phyloP scores from a whole-genome alignment of 2,797 vertebrate genomes.

The Spea hammondii region DNA sequence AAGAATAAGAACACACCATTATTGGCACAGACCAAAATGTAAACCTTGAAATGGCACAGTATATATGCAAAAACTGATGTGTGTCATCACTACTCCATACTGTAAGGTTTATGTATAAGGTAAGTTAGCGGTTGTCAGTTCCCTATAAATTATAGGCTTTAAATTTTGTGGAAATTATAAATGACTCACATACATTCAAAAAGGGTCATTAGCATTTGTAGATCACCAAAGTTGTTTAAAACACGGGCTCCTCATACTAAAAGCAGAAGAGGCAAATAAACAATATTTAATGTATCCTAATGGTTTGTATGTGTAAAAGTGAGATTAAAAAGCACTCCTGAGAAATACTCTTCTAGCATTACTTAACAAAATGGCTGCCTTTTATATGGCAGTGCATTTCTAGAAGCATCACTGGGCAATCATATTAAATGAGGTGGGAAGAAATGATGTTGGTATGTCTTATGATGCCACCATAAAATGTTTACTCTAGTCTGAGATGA shows the following conservation, averaged over 20 bases:
- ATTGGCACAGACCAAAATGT: not conserved
- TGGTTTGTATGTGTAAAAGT: conserved; percentile 11
- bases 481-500: not conserved
- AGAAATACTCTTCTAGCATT: conserved; percentile 29
- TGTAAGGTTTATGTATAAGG: not conserved
- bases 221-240: not conserved
- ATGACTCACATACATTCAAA: conserved; percentile 41
- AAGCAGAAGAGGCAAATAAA: conserved; percentile 35
- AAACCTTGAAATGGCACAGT: not conserved
- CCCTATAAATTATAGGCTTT: not conserved
- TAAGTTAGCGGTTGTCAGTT: no score
- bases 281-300: conserved; percentile 30
- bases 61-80: not conserved
- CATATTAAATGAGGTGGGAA: not conserved
- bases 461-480: not conserved
- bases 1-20: not conserved
- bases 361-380: conserved; percentile 32
- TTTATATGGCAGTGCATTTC: conserved; percentile 1
- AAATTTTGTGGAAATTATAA: not conserved
- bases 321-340: conserved; percentile 44
- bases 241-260: not conserved
- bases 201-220: conserved; percentile 36
- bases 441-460: not conserved
- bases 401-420: conserved; percentile 12
- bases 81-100: not conserved